Percentiles rank a stretch among this genome's conserved stretches.
These are phyloP conservation scores for Graphium colonna DNA, from an alignment of 2,888 invertebrate species.

Conservation along the genomic window DNA sequence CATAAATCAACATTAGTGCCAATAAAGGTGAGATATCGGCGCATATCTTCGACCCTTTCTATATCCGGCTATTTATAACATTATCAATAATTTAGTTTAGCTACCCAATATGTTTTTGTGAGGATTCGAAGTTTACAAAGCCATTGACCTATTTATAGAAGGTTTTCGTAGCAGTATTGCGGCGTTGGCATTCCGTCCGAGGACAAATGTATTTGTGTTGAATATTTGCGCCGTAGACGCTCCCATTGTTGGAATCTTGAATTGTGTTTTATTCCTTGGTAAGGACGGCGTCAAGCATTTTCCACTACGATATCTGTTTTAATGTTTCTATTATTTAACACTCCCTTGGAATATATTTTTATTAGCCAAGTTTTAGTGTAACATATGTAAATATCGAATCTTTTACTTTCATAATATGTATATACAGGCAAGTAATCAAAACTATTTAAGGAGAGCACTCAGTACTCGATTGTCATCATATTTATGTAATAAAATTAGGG, in stretches of 20 bases:
- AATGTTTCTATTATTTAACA: neutral
- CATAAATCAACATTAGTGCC: conserved; percentile 73
- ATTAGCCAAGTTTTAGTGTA: too few species aligned
- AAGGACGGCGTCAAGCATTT: conserved; percentile 12
- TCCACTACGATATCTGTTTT: conserved; percentile 13
- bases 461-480: too few species aligned
- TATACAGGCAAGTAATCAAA: too few species aligned
- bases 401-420: too few species aligned
- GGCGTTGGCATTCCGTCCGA: conserved; percentile 21
- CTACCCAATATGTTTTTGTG: conserved; percentile 14
- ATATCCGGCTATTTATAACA: conserved; percentile 47
- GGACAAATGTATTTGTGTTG: conserved; percentile 23
- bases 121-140: conserved; percentile 18
- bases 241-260: conserved; percentile 17
- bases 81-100: conserved; percentile 41
- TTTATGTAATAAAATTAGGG: too few species aligned
- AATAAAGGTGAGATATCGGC: conserved; percentile 74
- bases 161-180: conserved; percentile 21
- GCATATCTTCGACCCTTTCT: conserved; percentile 45
- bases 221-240: conserved; percentile 19
- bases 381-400: too few species aligned
- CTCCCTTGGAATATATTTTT: too few species aligned
- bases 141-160: conserved; percentile 23
- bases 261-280: conserved; percentile 19
- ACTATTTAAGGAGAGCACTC: too few species aligned